A percentile compares a stretch with the other conserved stretches of the same genome.
These are phyloP conservation scores for Tamias sibiricus DNA, from an alignment of 2,113 vertebrate species.

Conservation along the genomic window DNA sequence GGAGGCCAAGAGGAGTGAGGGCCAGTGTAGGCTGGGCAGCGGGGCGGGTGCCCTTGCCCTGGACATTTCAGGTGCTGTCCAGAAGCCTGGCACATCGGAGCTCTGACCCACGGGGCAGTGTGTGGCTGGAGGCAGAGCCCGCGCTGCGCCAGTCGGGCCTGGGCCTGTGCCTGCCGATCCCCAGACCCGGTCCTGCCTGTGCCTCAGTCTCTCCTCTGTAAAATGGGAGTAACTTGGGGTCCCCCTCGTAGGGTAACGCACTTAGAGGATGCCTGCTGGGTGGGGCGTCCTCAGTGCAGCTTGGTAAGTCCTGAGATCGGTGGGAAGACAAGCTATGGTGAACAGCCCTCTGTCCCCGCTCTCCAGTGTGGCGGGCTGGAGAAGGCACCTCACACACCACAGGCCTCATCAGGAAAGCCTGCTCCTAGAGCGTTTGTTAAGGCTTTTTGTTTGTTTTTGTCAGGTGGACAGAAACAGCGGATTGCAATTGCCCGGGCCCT, in stretches of 20 bases:
- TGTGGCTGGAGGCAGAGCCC: not conserved
- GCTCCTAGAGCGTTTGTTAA: not conserved
- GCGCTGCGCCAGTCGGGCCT: not conserved
- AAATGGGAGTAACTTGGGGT: not conserved
- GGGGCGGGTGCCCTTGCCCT: not conserved
- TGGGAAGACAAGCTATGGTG: not conserved
- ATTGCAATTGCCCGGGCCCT: constrained; percentile 97
- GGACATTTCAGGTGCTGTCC: fast-evolving
- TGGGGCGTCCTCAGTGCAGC: not conserved
- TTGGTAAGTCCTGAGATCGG: not conserved
- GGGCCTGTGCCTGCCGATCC: not conserved
- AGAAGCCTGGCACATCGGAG: not conserved
- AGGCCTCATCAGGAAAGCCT: not conserved
- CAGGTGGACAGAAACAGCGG: constrained; percentile 98
- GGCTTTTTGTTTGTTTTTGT: not conserved
- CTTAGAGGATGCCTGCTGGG: not conserved
- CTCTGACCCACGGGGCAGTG: fast-evolving
- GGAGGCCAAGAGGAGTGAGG: fast-evolving
- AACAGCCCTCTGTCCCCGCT: not conserved
- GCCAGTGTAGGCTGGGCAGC: fast-evolving
- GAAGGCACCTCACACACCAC: not conserved
- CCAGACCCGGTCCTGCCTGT: not conserved
- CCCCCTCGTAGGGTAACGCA: not conserved
- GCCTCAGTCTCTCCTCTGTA: not conserved
- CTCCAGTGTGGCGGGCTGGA: not conserved